These are phyloP conservation scores for Poecilia latipinna DNA, from an alignment of 2,113 vertebrate species.

Conservation along the genomic window DNA sequence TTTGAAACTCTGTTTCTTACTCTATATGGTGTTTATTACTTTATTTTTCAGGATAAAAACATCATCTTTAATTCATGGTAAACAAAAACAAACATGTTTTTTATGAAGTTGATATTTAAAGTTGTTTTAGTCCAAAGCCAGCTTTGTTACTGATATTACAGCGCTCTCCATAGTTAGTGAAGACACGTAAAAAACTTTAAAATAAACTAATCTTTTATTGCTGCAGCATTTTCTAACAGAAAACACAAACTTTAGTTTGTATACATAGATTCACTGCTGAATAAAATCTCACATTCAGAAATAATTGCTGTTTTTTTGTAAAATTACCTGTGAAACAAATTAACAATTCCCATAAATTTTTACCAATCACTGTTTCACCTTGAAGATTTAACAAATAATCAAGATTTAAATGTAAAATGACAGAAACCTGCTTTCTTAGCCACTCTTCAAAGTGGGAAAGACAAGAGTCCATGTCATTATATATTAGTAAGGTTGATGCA, in stretches of 20 bases:
- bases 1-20: neutral
- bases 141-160: neutral
- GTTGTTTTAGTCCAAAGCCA: neutral
- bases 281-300: too few relatives aligned
- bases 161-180: neutral
- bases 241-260: neutral
- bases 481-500: too few relatives aligned
- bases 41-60: neutral
- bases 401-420: too few relatives aligned
- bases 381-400: too few relatives aligned
- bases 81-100: neutral
- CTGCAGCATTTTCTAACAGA: neutral
- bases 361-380: too few relatives aligned
- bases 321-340: too few relatives aligned
- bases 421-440: too few relatives aligned
- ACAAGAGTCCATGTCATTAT: too few relatives aligned
- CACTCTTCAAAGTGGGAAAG: too few relatives aligned
- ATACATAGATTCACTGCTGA: too few relatives aligned
- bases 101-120: neutral
- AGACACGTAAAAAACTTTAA: neutral
- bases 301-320: too few relatives aligned
- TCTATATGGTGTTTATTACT: neutral
- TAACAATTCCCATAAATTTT: too few relatives aligned
- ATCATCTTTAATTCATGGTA: neutral
- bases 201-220: neutral